Base-by-base conservation (phyloP, 2,113 vertebrate genomes). In the Crocuta crocuta region DNA sequence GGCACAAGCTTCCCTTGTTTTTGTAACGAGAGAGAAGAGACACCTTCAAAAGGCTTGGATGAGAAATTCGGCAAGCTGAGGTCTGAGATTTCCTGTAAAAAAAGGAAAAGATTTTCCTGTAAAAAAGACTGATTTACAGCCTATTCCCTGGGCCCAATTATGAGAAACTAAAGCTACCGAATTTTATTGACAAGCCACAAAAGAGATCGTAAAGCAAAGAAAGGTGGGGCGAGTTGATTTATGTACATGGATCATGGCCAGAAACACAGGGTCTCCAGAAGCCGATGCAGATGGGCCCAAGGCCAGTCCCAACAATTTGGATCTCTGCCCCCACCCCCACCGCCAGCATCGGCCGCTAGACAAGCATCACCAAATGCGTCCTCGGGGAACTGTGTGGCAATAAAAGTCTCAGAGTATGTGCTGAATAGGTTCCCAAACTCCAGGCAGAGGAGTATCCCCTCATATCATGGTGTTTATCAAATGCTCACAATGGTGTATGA, bases 161-260 rank as follows among this genome's bases (percentile, higher is more conserved):
- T 87, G 89, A 93, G 48, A 95, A 90, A 92, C 53, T 50, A 45
- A 45, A 83, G 58, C 83, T 71, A 76, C 48, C n/a, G 43, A 24
- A 48, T 24, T 91, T 87, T 74, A 70, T 63, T 85, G 78, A n/a
- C 58, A 91, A 91, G 61, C 45, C 83, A 50, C 24, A 19, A 68
- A 85, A 86, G n/a, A 81, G 61, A 63, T 17, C 7, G 16, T 80
- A 89, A 65, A 80, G 81, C 71, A 73, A 89, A 48, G 5, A 74
- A 61, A 15, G 4, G 15, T n/a, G 17, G 55, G 65, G 61, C 2
- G 5, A 61, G 12, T 28, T 82, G 73, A 85, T 35, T 83, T 86
- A 70, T 23, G 79, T 24, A 84, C 70, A 61, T 26, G 9, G 8
- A 15, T 55, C 68, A 39, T 0, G 45, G 26, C 65, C 66, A 45